Evolutionary conservation across 2,888 invertebrate species (phyloP).

Genomic region (Leptopilina drosophilae): DNA sequence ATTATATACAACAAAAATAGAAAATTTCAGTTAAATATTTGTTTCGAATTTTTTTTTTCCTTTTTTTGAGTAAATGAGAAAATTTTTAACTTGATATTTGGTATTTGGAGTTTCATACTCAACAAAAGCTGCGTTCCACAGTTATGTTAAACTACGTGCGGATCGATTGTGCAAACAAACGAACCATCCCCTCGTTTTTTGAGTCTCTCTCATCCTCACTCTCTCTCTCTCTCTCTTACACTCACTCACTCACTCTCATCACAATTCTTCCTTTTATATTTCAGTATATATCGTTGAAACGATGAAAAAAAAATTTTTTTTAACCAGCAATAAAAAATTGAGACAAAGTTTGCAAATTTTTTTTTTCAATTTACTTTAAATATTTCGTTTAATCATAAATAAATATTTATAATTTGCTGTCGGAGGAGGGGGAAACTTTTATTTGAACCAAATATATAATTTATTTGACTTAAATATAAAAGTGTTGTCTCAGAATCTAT

Average conservation of each 20-base stretch:
- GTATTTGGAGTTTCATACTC: conserved; percentile 38
- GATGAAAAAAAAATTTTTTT: conserved; percentile 25
- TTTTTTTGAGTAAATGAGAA: conserved; percentile 12
- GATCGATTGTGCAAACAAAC: conserved; percentile 70
- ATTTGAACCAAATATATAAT: too few species aligned
- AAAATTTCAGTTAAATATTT: conserved; percentile 13
- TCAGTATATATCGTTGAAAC: conserved; percentile 31
- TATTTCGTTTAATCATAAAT: background rate
- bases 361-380: background rate
- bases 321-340: background rate
- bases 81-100: conserved; percentile 19
- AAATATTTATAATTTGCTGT: background rate
- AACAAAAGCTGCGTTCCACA: conserved; percentile 42
- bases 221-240: conserved; percentile 35
- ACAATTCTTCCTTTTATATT: conserved; percentile 41
- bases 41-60: background rate
- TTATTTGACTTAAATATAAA: too few species aligned
- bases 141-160: conserved; percentile 62
- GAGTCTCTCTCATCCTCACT: conserved; percentile 42
- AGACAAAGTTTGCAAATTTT: background rate
- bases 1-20: background rate
- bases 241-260: conserved; percentile 41
- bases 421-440: too few species aligned
- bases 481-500: too few species aligned
- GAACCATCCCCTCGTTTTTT: conserved; percentile 43